A percentile compares a stretch with the other conserved stretches of the same genome.
Evolutionary conservation across 2,797 vertebrate genomes (phyloP).

Genomic region (Spinus olivaceus): DNA sequence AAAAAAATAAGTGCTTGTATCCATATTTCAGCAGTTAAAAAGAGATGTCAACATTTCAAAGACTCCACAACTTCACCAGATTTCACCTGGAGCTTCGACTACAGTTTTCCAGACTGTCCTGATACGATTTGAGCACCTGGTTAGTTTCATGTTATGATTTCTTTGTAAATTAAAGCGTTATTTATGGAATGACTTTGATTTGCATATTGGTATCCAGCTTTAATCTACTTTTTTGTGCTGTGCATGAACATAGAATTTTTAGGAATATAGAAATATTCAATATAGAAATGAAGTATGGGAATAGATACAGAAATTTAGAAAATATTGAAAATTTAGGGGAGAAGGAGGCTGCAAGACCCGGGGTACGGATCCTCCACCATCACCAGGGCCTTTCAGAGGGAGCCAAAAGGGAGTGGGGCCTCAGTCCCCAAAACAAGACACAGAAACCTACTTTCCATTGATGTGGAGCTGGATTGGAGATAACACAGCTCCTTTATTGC

Average conservation of each 20-base stretch:
- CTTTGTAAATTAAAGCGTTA: background rate
- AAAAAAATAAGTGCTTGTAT: background rate
- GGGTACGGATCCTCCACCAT: constrained; percentile 41
- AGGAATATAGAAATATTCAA: background rate
- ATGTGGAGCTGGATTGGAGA: constrained; percentile 29
- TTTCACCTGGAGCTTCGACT: background rate
- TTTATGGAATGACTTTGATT: background rate
- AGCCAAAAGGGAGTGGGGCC: constrained; percentile 65
- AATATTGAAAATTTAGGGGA: background rate
- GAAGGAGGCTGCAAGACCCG: background rate
- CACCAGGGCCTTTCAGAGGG: constrained; percentile 57
- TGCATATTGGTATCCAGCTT: accelerated
- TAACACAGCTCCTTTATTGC: constrained; percentile 46
- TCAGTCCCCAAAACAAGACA: constrained; percentile 61
- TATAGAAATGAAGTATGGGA: background rate
- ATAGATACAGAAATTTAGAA: background rate
- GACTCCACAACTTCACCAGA: background rate
- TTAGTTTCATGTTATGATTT: background rate
- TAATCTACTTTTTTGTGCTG: background rate
- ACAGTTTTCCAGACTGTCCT: background rate
- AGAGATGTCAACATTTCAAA: background rate
- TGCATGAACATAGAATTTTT: background rate
- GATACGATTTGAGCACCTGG: background rate
- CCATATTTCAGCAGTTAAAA: background rate
- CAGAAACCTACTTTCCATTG: constrained; percentile 62